These are phyloP conservation scores for Henricia sp. DNA, from an alignment of 53 echinoderm and acorn worm species.

Conservation along the genomic window DNA sequence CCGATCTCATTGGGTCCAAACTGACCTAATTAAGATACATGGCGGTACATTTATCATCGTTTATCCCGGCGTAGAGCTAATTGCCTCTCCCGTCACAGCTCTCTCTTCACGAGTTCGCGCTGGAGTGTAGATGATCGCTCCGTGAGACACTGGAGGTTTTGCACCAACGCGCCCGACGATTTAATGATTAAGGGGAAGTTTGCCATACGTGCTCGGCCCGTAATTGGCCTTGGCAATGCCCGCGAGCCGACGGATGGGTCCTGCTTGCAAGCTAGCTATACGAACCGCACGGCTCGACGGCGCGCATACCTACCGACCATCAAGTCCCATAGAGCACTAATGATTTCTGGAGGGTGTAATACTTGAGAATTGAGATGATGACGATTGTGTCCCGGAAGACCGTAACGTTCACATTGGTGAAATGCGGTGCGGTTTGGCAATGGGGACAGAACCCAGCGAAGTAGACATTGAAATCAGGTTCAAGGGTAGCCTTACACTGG, in stretches of 20 bases:
- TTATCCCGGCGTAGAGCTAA: neutral
- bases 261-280: constrained; percentile 8
- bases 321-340: constrained; percentile 7
- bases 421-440: too few relatives aligned
- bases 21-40: constrained; percentile 4
- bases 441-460: too few relatives aligned
- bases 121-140: constrained; percentile 9
- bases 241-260: constrained; percentile 38
- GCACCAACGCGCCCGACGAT: constrained; percentile 1
- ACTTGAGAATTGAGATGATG: neutral
- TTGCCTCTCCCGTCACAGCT: neutral
- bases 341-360: constrained; percentile 29
- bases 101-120: neutral
- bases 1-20: too few relatives aligned
- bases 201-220: constrained; percentile 10
- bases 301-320: constrained; percentile 5
- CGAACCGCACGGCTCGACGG: too few relatives aligned
- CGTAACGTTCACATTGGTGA: neutral
- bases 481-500: too few relatives aligned
- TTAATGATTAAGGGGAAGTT: constrained; percentile 44
- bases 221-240: constrained; percentile 40
- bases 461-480: too few relatives aligned
- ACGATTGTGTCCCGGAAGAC: neutral
- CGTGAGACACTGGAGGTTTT: neutral
- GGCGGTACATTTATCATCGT: constrained; percentile 4